Conservation (phyloP, 2,797 vertebrate genomes). For the Hypotaenidia philippensis region DNA sequence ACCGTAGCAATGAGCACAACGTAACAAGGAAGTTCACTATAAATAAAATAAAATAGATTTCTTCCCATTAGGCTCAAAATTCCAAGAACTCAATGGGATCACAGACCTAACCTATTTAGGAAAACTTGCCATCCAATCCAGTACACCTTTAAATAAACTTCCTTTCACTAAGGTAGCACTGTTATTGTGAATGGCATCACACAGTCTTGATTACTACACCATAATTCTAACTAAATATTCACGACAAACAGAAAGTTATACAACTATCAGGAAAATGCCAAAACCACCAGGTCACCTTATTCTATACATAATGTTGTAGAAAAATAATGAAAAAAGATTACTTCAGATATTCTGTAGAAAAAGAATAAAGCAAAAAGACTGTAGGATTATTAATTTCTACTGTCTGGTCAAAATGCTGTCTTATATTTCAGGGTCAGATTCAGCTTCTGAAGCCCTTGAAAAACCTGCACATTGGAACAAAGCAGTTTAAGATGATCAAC, state of each 20-base stretch:
- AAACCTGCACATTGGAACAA: neutral
- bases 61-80: neutral
- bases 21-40: neutral
- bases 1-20: neutral
- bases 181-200: neutral
- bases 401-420: neutral
- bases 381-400: neutral
- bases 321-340: neutral
- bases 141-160: neutral
- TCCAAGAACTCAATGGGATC: neutral
- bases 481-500: neutral
- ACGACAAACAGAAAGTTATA: neutral
- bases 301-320: neutral
- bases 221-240: neutral
- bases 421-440: slow-evolving; percentile 14
- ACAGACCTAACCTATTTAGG: neutral
- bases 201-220: neutral
- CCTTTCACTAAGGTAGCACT: neutral
- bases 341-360: neutral
- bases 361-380: neutral
- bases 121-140: neutral
- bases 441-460: slow-evolving; percentile 7
- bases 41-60: neutral
- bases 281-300: neutral
- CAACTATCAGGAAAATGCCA: neutral